A percentile compares a stretch with the other conserved stretches of the same genome.
phyloP scores from a whole-genome alignment of 1,140 invertebrate genomes.

The Leptinotarsa undecemlineata region DNA sequence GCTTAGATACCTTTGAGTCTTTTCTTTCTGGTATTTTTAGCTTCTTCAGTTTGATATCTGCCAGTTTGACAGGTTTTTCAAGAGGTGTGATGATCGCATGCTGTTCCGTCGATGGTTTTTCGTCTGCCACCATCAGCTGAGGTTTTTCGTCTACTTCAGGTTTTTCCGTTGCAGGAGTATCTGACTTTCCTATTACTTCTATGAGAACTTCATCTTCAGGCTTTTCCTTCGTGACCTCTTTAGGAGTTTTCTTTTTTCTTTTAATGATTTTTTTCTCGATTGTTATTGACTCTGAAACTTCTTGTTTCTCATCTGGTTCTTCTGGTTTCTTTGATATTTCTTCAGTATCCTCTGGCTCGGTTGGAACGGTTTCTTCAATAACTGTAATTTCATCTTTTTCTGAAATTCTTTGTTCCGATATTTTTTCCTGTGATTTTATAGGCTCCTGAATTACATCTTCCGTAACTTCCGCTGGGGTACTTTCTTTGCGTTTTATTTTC shows the following conservation, averaged over 20 bases:
- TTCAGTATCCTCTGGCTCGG: constrained; percentile 17
- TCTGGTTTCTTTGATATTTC: constrained; percentile 29
- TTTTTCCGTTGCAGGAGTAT: constrained; percentile 15
- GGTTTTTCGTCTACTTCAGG: constrained; percentile 23
- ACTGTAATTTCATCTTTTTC: constrained; percentile 38
- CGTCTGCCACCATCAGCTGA: constrained; percentile 22
- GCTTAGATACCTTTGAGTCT: constrained; percentile 57
- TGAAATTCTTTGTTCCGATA: constrained; percentile 23
- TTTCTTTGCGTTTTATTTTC: constrained; percentile 33
- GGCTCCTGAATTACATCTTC: constrained; percentile 17
- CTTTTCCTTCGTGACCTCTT: constrained; percentile 1
- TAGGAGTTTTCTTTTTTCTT: constrained; percentile 33
- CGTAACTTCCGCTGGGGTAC: constrained; percentile 21
- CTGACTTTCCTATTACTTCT: background rate
- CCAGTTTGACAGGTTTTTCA: constrained; percentile 36
- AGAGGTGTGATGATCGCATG: constrained; percentile 29
- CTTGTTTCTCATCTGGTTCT: constrained; percentile 27
- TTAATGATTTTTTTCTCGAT: constrained; percentile 33
- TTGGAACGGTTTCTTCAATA: constrained; percentile 28
- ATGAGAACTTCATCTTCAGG: constrained; percentile 2
- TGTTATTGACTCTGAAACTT: background rate
- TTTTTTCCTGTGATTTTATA: constrained; percentile 7
- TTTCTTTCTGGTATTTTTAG: constrained; percentile 61
- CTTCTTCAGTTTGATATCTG: constrained; percentile 42
- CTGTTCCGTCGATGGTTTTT: constrained; percentile 33